A percentile compares a stretch with the other conserved stretches of the same genome.
Conservation (phyloP, 2,888 invertebrate genomes). For the Siphonodentalium dalli region DNA sequence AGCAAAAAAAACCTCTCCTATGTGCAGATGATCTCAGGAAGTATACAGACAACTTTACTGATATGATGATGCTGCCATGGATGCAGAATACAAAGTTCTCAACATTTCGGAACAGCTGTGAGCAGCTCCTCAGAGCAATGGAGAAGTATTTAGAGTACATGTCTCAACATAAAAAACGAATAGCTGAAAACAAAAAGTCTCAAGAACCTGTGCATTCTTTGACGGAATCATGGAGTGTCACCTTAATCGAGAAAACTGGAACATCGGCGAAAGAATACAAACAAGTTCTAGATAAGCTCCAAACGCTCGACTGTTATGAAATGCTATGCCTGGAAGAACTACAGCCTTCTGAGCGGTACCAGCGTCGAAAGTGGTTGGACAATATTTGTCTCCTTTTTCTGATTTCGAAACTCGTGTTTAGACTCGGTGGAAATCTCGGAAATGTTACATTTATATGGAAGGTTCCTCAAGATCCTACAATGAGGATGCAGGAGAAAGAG, state of each 20-base stretch:
- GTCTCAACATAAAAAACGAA: slow-evolving; percentile 8
- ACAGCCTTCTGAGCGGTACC: slow-evolving; percentile 10
- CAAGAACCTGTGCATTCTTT: slow-evolving; percentile 9
- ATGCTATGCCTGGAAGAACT: slow-evolving; percentile 1
- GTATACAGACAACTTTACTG: too few species aligned
- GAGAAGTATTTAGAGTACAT: slow-evolving; percentile 10
- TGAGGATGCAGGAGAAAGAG: slow-evolving; percentile 1
- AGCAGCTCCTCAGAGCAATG: neutral
- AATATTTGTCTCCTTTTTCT: slow-evolving; percentile 4
- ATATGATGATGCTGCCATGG: too few species aligned
- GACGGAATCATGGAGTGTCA: slow-evolving; percentile 8
- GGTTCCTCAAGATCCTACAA: neutral
- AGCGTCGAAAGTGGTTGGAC: slow-evolving; percentile 11
- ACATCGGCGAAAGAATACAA: neutral
- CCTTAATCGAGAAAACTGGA: too few species aligned
- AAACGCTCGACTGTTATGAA: neutral
- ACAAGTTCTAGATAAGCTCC: neutral
- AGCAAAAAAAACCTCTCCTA: too few species aligned
- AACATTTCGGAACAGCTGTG: neutral
- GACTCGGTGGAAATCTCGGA: slow-evolving; percentile 9
- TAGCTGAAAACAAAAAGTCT: slow-evolving; percentile 2
- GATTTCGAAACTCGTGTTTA: slow-evolving; percentile 2
- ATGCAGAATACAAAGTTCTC: neutral
- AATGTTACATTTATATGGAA: slow-evolving; percentile 16
- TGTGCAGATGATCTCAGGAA: too few species aligned